These are phyloP conservation scores for Heliothis virescens DNA, from an alignment of 1,140 invertebrate genomes.

Conservation along the genomic window DNA sequence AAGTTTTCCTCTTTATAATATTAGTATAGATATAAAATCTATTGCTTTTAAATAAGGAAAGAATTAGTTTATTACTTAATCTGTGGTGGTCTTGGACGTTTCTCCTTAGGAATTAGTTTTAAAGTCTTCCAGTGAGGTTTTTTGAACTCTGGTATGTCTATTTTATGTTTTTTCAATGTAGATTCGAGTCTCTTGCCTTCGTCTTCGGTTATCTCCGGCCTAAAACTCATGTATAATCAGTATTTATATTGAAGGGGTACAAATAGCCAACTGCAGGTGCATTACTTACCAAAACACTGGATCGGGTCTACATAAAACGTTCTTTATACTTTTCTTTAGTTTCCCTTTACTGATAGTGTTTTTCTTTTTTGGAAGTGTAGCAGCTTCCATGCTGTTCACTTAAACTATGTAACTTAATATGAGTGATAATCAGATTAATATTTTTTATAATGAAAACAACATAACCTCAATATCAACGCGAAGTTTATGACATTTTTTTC, in stretches of 20 bases:
- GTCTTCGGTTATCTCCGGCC: constrained; percentile 65
- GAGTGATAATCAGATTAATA: no score
- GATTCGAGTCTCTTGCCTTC: constrained; percentile 58
- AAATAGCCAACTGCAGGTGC: no score
- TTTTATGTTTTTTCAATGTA: constrained; percentile 60
- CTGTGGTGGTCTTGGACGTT: constrained; percentile 70
- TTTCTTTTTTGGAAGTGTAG: constrained; percentile 70
- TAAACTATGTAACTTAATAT: not conserved
- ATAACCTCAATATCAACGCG: no score
- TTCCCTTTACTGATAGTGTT: constrained; percentile 68
- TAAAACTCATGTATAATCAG: constrained; percentile 38
- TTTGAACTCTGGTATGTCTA: constrained; percentile 66
- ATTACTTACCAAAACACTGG: constrained; percentile 68
- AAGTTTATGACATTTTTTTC: no score
- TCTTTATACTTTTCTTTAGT: constrained; percentile 79
- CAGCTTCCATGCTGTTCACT: constrained; percentile 60
- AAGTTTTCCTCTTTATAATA: no score
- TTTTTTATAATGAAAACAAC: no score
- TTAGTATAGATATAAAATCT: no score
- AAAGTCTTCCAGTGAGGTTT: constrained; percentile 76
- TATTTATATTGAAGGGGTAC: no score
- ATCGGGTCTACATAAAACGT: constrained; percentile 76
- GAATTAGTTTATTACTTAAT: constrained; percentile 63
- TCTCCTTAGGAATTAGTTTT: constrained; percentile 70
- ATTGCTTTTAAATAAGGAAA: not conserved